Base-by-base conservation (phyloP, 92 coral and sea anemone genomes). In the Porites evermanni region DNA sequence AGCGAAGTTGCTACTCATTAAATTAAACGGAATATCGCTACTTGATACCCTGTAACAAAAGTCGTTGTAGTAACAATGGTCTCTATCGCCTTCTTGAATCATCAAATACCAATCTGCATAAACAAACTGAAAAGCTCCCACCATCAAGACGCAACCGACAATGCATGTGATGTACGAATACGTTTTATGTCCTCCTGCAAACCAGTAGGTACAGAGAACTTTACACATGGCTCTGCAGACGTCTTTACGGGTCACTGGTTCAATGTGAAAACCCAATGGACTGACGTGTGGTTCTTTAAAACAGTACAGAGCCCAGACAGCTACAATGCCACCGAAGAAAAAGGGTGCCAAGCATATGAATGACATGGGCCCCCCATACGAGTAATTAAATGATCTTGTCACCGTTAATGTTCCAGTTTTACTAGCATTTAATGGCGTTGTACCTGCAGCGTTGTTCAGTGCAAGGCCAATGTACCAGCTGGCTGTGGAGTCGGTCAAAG, bases 121-220 rank as follows among this genome's bases (percentile, higher is more conserved):
- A 64, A 96, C 98, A 69, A 92, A 96, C 88, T 96, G 98, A 53
- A 89, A 89, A 12, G 96, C 96, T 12, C 98, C 98, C 70, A 95
- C 89, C 72, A 96, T 29, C 14, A 96, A 92, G 32, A 93, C 95
- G 70, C 87, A 92, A 7, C 98, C 98, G 5, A 96, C 98, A 64
- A 96, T 95, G 53, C 84, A 79, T 7, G 98, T 92, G 19, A 87
- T 88, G 75, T 94, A 94, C 21, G 98, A 92, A 72, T 88, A 94
- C 0, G 93, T 86, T 29, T 88, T 89, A 51, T 87, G 85, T 10
- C 93, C 92, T 16, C 85, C 56, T 12, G 90, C 85, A 6, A 91
- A 75, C 94, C 95, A 94, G 59, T 90, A 82, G 6, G 78, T 79
- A 38, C 65, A 59, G 23, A 94, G 63, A 1, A 88, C 89, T 50